Conservation (phyloP, 2,113 vertebrate genomes). For the Pterophyllum scalare region DNA sequence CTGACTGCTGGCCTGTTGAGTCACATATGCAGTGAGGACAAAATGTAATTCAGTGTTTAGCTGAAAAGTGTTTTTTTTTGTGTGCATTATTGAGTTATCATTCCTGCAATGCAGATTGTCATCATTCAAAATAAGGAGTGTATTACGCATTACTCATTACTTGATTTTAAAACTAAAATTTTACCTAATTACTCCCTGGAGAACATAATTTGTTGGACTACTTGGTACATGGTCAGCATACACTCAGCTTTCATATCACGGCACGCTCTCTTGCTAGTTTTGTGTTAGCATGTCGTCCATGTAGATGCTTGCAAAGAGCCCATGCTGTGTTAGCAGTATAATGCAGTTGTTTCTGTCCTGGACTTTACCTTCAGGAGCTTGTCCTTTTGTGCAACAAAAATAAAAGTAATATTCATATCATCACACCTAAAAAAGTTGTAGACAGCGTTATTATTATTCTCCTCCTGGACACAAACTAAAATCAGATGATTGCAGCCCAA, state of each 20-base stretch:
- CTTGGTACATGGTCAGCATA: neutral
- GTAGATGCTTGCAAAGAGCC: neutral
- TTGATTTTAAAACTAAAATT: neutral
- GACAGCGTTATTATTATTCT: neutral
- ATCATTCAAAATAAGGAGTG: neutral
- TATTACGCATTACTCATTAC: neutral
- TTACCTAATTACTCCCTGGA: neutral
- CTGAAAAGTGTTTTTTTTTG: neutral
- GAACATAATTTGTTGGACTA: neutral
- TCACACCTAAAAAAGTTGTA: neutral
- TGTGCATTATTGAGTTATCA: neutral
- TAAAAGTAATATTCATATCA: neutral
- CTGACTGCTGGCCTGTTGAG: conserved; percentile 26
- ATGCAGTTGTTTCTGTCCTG: neutral
- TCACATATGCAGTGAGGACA: neutral
- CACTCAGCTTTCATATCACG: neutral
- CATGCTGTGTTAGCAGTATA: neutral
- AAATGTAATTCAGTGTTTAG: neutral
- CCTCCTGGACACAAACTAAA: neutral
- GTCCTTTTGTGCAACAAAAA: neutral
- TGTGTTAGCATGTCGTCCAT: neutral
- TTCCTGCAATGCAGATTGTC: neutral
- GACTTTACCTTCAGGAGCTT: neutral
- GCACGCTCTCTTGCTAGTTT: neutral
- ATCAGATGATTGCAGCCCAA: neutral